phyloP scores from a whole-genome alignment of 2,113 vertebrate genomes.

The Corvus cornix region DNA sequence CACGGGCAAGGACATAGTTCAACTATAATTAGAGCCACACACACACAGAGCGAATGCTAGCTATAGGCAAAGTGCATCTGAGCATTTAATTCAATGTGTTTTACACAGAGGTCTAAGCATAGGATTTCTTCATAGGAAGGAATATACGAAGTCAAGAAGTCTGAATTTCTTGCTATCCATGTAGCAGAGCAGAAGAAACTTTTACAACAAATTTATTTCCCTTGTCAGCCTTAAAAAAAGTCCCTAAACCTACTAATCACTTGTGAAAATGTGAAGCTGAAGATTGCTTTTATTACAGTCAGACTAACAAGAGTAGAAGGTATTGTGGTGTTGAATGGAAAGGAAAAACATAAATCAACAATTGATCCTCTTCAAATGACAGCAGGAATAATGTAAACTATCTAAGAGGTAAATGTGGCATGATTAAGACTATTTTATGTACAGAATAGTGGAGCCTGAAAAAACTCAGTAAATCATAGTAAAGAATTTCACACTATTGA shows the following conservation, averaged over 20 bases:
- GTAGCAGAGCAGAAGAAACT: not conserved
- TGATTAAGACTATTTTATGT: conserved; percentile 1
- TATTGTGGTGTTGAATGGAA: not conserved
- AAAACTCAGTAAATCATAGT: not conserved
- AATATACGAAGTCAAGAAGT: not conserved
- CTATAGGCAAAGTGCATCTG: not conserved
- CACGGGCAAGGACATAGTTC: not conserved
- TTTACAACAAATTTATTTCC: not conserved
- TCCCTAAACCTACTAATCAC: not conserved
- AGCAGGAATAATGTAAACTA: not conserved
- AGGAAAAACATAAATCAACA: not conserved
- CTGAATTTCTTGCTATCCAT: not conserved
- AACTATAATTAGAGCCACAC: not conserved
- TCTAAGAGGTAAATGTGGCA: not conserved
- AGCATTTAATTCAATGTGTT: not conserved
- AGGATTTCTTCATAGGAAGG: not conserved
- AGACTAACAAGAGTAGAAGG: not conserved
- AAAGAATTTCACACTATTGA: not conserved
- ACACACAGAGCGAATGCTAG: not conserved
- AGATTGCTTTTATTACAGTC: not conserved
- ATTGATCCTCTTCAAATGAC: not conserved
- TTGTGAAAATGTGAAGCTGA: not conserved
- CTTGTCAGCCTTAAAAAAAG: not conserved
- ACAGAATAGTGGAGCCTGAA: not conserved
- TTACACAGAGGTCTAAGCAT: not conserved